These are phyloP conservation scores for Acleris cristana DNA, from an alignment of 2,888 invertebrate genomes.

Conservation along the genomic window DNA sequence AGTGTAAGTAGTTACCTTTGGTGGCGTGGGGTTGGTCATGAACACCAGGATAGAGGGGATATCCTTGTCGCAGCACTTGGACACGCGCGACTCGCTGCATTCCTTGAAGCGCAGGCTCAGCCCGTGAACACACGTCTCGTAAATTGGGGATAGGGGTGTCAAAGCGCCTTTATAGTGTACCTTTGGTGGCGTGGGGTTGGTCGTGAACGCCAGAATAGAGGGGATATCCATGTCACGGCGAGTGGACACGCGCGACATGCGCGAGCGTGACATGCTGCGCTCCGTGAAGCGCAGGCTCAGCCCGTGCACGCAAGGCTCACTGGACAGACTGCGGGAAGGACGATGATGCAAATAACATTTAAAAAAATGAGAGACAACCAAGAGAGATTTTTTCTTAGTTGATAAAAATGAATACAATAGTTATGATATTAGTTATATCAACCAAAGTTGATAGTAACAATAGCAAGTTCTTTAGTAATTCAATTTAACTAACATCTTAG, in stretches of 20 bases:
- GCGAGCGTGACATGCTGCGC: constrained; percentile 70
- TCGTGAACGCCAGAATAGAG: constrained; percentile 70
- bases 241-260: constrained; percentile 71
- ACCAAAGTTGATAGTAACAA: no score
- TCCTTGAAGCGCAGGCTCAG: constrained; percentile 68
- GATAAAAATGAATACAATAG: no score
- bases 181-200: constrained; percentile 53
- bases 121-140: constrained; percentile 66
- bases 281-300: constrained; percentile 68
- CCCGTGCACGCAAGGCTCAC: constrained; percentile 66
- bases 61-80: constrained; percentile 75
- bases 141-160: constrained; percentile 42
- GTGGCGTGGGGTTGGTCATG: constrained; percentile 52
- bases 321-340: constrained; percentile 46
- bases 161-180: constrained; percentile 42
- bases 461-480: no score
- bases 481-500: no score
- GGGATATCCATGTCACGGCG: constrained; percentile 78
- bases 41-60: constrained; percentile 76
- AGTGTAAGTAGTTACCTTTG: constrained; percentile 24
- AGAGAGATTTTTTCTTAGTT: no score
- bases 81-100: constrained; percentile 71
- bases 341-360: no score
- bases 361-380: no score
- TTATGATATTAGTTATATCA: no score